A percentile compares a stretch with the other conserved stretches of the same genome.
These are phyloP conservation scores for Isotomurus palustris DNA, from an alignment of 2,888 invertebrate genomes.

Conservation along the genomic window DNA sequence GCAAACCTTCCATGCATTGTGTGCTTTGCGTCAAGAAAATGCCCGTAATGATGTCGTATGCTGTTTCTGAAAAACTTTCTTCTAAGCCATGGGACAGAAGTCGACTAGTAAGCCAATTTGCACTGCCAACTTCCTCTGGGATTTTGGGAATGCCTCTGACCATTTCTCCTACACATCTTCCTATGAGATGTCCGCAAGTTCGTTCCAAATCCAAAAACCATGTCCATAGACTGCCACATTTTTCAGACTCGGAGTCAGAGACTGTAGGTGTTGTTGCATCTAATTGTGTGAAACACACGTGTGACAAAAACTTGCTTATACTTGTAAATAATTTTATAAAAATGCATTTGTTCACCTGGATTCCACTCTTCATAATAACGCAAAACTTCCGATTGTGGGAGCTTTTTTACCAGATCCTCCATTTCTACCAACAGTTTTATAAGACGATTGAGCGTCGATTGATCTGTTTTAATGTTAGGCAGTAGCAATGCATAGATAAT, in stretches of 20 bases:
- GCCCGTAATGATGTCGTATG: conserved; percentile 10
- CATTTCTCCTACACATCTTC: conserved; percentile 58
- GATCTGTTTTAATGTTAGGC: conserved; percentile 48
- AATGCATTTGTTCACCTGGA: conserved; percentile 18
- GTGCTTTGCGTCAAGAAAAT: conserved; percentile 33
- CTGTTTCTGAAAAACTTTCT: conserved; percentile 12
- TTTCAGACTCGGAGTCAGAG: conserved; percentile 49
- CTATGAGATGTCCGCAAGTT: conserved; percentile 59
- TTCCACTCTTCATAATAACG: conserved; percentile 40
- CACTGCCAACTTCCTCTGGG: conserved; percentile 51
- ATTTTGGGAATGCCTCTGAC: conserved; percentile 54
- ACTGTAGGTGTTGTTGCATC: conserved; percentile 54
- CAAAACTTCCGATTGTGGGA: conserved; percentile 34
- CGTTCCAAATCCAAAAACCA: conserved; percentile 60
- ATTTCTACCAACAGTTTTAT: conserved; percentile 49
- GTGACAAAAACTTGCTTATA: background rate
- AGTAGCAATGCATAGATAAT: conserved; percentile 57
- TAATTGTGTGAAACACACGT: background rate
- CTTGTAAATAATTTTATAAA: background rate
- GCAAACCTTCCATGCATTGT: conserved; percentile 36
- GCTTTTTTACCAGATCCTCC: conserved; percentile 39
- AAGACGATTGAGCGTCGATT: conserved; percentile 47
- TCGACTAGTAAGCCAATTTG: conserved; percentile 53
- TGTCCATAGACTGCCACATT: conserved; percentile 52
- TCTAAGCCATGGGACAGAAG: conserved; percentile 51